Percentiles rank a stretch among this genome's conserved stretches.
These are phyloP conservation scores for Chroicocephalus ridibundus DNA, from an alignment of 2,113 vertebrate genomes.

Conservation along the genomic window DNA sequence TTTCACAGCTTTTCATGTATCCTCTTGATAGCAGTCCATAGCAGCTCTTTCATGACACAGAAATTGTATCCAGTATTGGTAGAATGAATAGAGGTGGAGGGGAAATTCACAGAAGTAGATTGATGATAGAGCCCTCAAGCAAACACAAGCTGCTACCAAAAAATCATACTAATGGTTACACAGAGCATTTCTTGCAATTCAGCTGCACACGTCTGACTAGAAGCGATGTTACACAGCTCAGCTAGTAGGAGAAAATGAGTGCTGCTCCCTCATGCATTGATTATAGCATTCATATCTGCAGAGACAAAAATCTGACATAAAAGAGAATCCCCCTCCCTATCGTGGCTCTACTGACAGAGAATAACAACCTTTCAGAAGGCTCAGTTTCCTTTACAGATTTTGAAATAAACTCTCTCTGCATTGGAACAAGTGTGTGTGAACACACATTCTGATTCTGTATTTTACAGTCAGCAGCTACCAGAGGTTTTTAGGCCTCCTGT, in stretches of 20 bases:
- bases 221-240: neutral
- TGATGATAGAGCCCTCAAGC: slow-evolving; percentile 17
- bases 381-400: neutral
- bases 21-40: neutral
- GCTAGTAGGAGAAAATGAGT: neutral
- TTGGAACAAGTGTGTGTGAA: neutral
- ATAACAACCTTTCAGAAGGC: neutral
- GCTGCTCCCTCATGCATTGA: slow-evolving; percentile 12
- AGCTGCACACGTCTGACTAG: neutral
- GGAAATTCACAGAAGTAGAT: neutral
- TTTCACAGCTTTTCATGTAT: neutral
- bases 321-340: neutral
- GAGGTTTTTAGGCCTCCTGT: neutral
- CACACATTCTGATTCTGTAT: neutral
- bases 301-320: slow-evolving; percentile 20
- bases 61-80: neutral
- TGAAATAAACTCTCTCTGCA: neutral
- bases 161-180: slow-evolving; percentile 4
- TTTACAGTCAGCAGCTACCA: neutral
- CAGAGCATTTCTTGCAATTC: neutral
- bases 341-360: neutral
- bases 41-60: neutral
- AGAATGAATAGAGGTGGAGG: neutral
- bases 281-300: slow-evolving; percentile 3
- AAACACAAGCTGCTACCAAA: neutral